These are phyloP conservation scores for Chamaea fasciata DNA, from an alignment of 2,113 vertebrate genomes.

Conservation along the genomic window DNA sequence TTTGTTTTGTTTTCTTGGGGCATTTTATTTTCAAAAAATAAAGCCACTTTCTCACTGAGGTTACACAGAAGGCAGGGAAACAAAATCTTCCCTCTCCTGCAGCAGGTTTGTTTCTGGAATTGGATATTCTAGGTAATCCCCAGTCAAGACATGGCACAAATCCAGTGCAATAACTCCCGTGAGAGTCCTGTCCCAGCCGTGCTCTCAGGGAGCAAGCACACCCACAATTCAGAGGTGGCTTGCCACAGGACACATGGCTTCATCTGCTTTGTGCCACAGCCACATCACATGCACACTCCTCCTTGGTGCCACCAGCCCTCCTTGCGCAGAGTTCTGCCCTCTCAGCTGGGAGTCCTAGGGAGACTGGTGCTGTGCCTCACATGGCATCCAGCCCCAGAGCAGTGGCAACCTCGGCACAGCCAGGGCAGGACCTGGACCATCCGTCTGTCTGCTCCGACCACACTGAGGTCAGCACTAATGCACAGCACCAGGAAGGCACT, in stretches of 20 bases:
- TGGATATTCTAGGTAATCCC: neutral
- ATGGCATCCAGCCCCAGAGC: neutral
- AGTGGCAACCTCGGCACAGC: rapidly evolving
- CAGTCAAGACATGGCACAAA: neutral
- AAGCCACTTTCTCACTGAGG: neutral
- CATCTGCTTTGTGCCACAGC: neutral
- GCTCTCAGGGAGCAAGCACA: neutral
- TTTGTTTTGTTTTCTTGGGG: neutral
- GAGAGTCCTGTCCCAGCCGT: rapidly evolving
- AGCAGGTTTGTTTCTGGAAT: neutral
- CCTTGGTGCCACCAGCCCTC: neutral
- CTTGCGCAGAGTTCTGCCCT: neutral
- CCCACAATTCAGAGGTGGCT: rapidly evolving
- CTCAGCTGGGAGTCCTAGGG: neutral
- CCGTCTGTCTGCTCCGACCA: rapidly evolving
- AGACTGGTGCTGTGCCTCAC: neutral
- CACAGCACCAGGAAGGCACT: neutral
- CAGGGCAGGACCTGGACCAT: rapidly evolving
- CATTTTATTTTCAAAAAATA: neutral
- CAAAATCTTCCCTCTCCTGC: neutral
- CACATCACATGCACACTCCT: rapidly evolving
- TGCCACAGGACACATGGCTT: rapidly evolving
- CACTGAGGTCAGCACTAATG: rapidly evolving
- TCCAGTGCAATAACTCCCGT: neutral
- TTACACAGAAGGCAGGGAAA: neutral